phyloP scores from a whole-genome alignment of 2,113 vertebrate species.

The Passer domesticus region DNA sequence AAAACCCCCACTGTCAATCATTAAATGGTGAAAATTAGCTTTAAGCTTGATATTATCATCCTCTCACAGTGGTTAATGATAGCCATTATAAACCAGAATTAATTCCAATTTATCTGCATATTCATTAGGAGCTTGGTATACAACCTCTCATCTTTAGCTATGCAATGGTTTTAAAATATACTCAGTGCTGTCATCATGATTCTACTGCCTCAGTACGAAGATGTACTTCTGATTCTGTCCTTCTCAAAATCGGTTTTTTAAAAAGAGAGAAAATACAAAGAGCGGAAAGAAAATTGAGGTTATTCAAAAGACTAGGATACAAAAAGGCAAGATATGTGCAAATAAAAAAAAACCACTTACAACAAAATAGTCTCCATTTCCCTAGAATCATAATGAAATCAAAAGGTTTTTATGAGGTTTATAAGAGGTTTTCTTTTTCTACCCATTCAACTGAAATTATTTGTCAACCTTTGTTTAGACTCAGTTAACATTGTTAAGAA shows the following conservation, averaged over 20 bases:
- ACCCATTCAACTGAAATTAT: background rate
- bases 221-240: background rate
- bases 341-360: background rate
- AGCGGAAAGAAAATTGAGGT: background rate
- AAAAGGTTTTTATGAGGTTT: background rate
- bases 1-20: background rate
- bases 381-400: background rate
- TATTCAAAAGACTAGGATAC: background rate
- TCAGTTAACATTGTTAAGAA: background rate
- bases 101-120: constrained; percentile 19
- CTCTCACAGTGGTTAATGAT: background rate
- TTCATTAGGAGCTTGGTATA: constrained; percentile 7
- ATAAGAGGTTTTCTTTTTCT: background rate
- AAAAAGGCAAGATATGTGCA: background rate
- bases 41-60: background rate
- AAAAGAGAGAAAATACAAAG: background rate
- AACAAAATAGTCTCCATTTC: background rate
- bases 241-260: background rate
- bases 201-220: background rate
- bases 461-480: background rate
- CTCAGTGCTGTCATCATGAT: background rate
- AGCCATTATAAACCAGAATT: constrained; percentile 22
- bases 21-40: constrained; percentile 7
- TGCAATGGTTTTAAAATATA: background rate
- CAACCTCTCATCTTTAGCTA: background rate